Evolutionary conservation across 2,888 invertebrate species (phyloP), one percentile per base, ranked within the genome.

Genomic region (Lycophotia porphyrea): DNA sequence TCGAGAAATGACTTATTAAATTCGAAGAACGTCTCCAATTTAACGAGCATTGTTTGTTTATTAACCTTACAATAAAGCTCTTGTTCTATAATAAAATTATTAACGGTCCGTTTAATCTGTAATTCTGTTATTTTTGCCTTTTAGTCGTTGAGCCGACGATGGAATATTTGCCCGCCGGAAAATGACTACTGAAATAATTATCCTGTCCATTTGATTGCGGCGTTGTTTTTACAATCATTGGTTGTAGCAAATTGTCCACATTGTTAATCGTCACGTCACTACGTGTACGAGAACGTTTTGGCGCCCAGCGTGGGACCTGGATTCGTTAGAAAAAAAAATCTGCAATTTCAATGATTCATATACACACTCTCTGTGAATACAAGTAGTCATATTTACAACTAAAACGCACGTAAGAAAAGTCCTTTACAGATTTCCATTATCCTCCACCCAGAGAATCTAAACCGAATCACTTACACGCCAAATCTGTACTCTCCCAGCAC

Each of bases 231-330:
- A 27, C 13, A 55, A 5, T 27, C 15, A 55, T 55, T 60, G 34
- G 31, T 63, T 3, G n/a, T 63, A 18, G n/a, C 8, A 27, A 63
- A 39, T 27, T 18, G n/a, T 18, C n/a, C 15, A n/a, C 15, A 39
- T 27, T n/a, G 2, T 15, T 31, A 9, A 60, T 21, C 21, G 34
- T 34, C 5, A n/a, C 24, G 15, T 15, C 4, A 13, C 0, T 9
- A 36, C 34, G 31, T 15, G 15, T 42, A 34, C 31, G 15, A 42
- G 21, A 8, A n/a, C 13, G 24, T 73, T 44, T 71, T 76, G 83
- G 70, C 75, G 79, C 75, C 75, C 74, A 82, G 39, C 75, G 27
- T 64, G 79, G 64, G 75, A 36, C 70, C 3, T n/a, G 4, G 0
- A 21, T n/a, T 42, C 15, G 1, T 42, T n/a, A n/a, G n/a, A n/a